These are phyloP conservation scores for Schlechtendalia chinensis DNA, from an alignment of 1,140 invertebrate species.

Conservation along the genomic window DNA sequence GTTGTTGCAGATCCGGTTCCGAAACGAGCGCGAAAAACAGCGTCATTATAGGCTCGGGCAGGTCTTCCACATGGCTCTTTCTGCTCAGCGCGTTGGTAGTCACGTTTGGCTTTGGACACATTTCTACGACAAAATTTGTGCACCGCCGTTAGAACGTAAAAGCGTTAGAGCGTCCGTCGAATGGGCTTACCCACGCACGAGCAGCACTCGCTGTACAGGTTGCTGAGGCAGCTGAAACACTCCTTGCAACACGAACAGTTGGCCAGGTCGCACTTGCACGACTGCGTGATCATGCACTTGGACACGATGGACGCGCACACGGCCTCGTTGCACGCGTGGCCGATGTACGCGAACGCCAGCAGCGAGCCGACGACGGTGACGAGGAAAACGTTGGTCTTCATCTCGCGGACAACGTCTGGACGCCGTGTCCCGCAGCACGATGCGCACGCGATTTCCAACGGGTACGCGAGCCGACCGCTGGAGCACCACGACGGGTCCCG, in stretches of 20 bases:
- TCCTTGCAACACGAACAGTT: conserved; percentile 91
- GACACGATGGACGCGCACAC: conserved; percentile 91
- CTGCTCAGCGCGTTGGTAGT: conserved; percentile 68
- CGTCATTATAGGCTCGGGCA: conserved; percentile 76
- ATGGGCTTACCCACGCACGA: conserved; percentile 91
- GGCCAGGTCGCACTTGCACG: conserved; percentile 89
- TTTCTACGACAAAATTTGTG: conserved; percentile 64
- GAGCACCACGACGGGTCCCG: no score
- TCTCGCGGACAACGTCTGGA: background rate
- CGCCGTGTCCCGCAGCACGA: no score
- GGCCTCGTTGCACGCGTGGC: conserved; percentile 73
- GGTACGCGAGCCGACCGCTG: no score
- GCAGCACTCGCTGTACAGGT: conserved; percentile 89
- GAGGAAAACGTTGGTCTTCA: conserved; percentile 29
- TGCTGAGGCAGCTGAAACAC: conserved; percentile 84
- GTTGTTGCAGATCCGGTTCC: conserved; percentile 68
- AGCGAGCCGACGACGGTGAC: conserved; percentile 31
- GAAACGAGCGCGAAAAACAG: conserved; percentile 79
- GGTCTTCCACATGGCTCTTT: conserved; percentile 84
- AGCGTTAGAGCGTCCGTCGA: no score
- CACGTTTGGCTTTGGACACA: conserved; percentile 83
- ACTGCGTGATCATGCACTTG: conserved; percentile 92
- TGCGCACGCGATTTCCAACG: no score
- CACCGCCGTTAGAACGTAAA: no score
- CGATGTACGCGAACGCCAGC: background rate